These are phyloP conservation scores for Psephotus haematonotus DNA, from an alignment of 2,113 vertebrate species.

Conservation along the genomic window DNA sequence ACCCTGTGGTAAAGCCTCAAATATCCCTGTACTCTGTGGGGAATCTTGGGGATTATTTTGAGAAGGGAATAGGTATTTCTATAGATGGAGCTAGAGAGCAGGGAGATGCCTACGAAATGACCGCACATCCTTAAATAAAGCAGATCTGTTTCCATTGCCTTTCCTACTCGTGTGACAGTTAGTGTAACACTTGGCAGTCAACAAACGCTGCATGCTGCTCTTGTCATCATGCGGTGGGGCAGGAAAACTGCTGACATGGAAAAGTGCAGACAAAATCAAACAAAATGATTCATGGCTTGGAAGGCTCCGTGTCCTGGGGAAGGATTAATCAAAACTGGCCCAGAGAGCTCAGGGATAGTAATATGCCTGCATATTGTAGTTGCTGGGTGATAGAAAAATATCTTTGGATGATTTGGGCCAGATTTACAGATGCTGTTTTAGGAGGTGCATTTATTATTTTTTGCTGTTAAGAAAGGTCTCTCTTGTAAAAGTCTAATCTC, in stretches of 20 bases:
- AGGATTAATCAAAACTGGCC: slow-evolving; percentile 51
- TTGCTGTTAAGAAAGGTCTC: slow-evolving; percentile 19
- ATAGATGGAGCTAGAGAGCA: neutral
- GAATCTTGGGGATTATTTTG: neutral
- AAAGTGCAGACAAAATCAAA: slow-evolving; percentile 55
- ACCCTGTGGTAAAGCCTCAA: neutral
- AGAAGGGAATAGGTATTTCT: neutral
- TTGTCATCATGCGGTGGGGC: slow-evolving; percentile 50
- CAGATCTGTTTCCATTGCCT: slow-evolving; percentile 9
- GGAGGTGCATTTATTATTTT: slow-evolving; percentile 38
- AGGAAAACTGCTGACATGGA: slow-evolving; percentile 64
- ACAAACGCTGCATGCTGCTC: slow-evolving; percentile 18
- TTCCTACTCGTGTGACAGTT: slow-evolving; percentile 21
- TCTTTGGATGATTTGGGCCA: neutral
- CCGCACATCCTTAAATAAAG: slow-evolving; percentile 3
- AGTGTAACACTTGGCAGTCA: slow-evolving; percentile 37
- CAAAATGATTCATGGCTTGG: slow-evolving; percentile 56
- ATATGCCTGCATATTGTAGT: slow-evolving; percentile 10
- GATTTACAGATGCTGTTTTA: slow-evolving; percentile 40
- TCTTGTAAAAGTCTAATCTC: slow-evolving; percentile 51
- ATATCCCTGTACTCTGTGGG: neutral
- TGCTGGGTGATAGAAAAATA: slow-evolving; percentile 53
- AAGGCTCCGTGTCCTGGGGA: slow-evolving; percentile 38
- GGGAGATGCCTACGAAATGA: neutral
- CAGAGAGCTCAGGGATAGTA: slow-evolving; percentile 18